These are phyloP conservation scores for Steatocranus sp. DNA, from an alignment of 2,797 vertebrate genomes.

Conservation along the genomic window DNA sequence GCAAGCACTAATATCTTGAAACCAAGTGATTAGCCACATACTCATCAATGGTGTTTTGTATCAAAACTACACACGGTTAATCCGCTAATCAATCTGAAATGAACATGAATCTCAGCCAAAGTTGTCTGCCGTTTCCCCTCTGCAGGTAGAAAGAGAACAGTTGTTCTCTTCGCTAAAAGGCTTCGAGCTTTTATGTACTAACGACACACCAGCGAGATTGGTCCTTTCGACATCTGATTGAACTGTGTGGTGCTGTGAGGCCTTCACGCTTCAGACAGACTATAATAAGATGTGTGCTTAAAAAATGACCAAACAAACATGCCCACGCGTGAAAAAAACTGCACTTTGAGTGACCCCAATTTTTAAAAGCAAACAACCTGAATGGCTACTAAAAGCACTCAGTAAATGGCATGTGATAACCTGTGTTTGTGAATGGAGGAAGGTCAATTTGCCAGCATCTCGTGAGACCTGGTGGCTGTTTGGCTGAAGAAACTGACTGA, in stretches of 20 bases:
- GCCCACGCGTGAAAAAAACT: neutral
- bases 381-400: slow-evolving; percentile 28
- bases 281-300: slow-evolving; percentile 20
- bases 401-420: slow-evolving; percentile 49
- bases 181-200: neutral
- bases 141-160: neutral
- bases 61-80: slow-evolving; percentile 38
- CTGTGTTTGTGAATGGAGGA: slow-evolving; percentile 31
- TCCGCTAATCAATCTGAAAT: slow-evolving; percentile 30
- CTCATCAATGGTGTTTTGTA: slow-evolving; percentile 17
- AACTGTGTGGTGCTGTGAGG: neutral
- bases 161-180: neutral
- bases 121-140: neutral
- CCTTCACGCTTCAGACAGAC: slow-evolving; percentile 10
- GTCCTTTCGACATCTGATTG: slow-evolving; percentile 27
- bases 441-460: slow-evolving; percentile 1
- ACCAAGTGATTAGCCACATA: slow-evolving; percentile 45
- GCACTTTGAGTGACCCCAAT: slow-evolving; percentile 45
- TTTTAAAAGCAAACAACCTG: slow-evolving; percentile 52
- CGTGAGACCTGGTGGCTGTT: neutral
- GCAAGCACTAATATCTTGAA: slow-evolving; percentile 24
- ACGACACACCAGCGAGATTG: neutral
- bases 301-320: neutral
- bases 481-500: neutral
- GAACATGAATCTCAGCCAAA: neutral